Base-by-base conservation (phyloP, 2,888 invertebrate genomes). In the Loripinus fragilis region DNA sequence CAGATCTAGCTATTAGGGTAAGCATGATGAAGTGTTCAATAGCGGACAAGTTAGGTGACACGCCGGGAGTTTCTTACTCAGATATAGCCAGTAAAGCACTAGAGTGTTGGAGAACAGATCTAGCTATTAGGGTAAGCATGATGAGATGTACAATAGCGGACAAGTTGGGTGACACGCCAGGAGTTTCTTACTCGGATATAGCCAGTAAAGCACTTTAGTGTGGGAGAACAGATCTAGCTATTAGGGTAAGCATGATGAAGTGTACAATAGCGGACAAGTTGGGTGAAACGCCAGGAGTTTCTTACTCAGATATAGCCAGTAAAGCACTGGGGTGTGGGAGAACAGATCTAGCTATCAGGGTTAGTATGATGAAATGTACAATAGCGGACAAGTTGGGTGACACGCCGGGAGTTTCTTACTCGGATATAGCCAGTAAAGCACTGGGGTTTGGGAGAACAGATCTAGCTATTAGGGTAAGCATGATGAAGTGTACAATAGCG, bases 121-220 rank as follows among this genome's bases (percentile, higher is more conserved):
- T 99, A 48, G 98, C 98, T 23, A 97, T 98, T 74, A 97, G 97
- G 95, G 97, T 97, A 94, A 75, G 86, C 12, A 38, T 38, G n/a
- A n/a, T n/a, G n/a, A n/a, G n/a, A n/a, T n/a, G n/a, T n/a, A n/a
- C n/a, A n/a, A n/a, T n/a, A n/a, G n/a, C n/a, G n/a, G 96, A 97
- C 85, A 98, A 98, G 93, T 95, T 99, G 38, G 96, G 97, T 15
- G 96, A 96, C 87, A 96, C 96, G 71, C 96, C 96, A 0, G 98
- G 98, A 0, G 96, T 99, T 71, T 98, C 98, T 0, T 99, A 97
- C 94, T 97, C 98, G 73, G 97, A 98, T 89, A 98, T 99, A 81
- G 98, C 99, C 0, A 96, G 96, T 93, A 97, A 97, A 92, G 99
- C 99, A 0, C 96, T 97, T n/a, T 96, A 97, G 87, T 96, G 95